phyloP scores from a whole-genome alignment of 2,888 invertebrate species.

The Marasmarcha lunaedactyla region DNA sequence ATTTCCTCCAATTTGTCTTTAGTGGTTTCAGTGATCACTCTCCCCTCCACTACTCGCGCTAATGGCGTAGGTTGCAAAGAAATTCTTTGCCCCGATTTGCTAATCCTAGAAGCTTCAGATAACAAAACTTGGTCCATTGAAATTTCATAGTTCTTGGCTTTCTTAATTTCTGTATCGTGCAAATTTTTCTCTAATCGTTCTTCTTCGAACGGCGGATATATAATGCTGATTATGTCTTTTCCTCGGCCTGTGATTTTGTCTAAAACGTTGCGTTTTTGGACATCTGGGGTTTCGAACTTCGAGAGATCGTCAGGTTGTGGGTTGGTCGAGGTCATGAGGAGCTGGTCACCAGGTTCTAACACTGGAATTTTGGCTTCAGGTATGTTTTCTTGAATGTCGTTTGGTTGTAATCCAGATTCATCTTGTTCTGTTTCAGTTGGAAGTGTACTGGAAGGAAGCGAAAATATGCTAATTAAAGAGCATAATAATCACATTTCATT shows the following conservation, averaged over 20 bases:
- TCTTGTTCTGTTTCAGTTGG: slow-evolving; percentile 19
- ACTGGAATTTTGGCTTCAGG: slow-evolving; percentile 50
- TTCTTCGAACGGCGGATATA: slow-evolving; percentile 55
- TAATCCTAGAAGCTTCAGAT: slow-evolving; percentile 36
- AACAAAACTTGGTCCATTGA: slow-evolving; percentile 49
- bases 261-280: slow-evolving; percentile 46
- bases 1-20: slow-evolving; percentile 39
- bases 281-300: slow-evolving; percentile 29
- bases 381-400: slow-evolving; percentile 16
- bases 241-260: slow-evolving; percentile 55
- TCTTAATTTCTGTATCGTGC: slow-evolving; percentile 53
- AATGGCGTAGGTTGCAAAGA: slow-evolving; percentile 37
- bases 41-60: slow-evolving; percentile 50
- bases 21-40: slow-evolving; percentile 43
- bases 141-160: slow-evolving; percentile 56
- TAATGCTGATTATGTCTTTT: slow-evolving; percentile 56
- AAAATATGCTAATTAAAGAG: no score
- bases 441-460: slow-evolving; percentile 25
- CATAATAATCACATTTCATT: no score
- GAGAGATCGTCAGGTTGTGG: slow-evolving; percentile 23
- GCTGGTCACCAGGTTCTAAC: slow-evolving; percentile 74
- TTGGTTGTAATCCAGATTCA: slow-evolving; percentile 16
- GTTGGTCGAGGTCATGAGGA: slow-evolving; percentile 55
- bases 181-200: slow-evolving; percentile 51
- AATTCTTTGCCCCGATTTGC: slow-evolving; percentile 22